These are phyloP conservation scores for Dendrolimus kikuchii DNA, from an alignment of 1,140 invertebrate genomes.

Conservation along the genomic window DNA sequence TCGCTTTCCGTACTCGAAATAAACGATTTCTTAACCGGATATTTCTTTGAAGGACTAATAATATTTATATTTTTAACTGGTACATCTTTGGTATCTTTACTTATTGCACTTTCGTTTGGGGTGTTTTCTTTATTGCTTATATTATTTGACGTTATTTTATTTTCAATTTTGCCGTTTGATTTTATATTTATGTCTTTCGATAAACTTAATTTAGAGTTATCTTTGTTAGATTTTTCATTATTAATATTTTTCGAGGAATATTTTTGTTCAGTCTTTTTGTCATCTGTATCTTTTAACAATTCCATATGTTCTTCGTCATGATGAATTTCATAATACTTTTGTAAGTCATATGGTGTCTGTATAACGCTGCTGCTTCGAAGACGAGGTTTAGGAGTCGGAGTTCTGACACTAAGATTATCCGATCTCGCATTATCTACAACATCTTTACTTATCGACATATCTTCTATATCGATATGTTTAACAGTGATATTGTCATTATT, in stretches of 20 bases:
- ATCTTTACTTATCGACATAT: constrained; percentile 35
- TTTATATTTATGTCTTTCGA: constrained; percentile 26
- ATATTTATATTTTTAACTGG: constrained; percentile 54
- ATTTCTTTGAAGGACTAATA: constrained; percentile 66
- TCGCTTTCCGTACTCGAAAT: constrained; percentile 52
- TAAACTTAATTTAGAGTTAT: constrained; percentile 34
- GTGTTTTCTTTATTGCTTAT: constrained; percentile 45
- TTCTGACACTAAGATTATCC: constrained; percentile 22
- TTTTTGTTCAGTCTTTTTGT: constrained; percentile 30
- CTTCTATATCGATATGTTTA: constrained; percentile 47
- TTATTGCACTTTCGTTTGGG: constrained; percentile 56
- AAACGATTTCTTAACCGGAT: constrained; percentile 55
- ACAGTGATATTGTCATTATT: constrained; percentile 64
- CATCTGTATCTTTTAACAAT: constrained; percentile 47
- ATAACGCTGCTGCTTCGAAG: constrained; percentile 65
- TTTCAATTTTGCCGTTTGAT: constrained; percentile 16
- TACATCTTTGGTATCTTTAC: constrained; percentile 60
- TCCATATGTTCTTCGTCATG: constrained; percentile 63
- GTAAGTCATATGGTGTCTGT: constrained; percentile 68
- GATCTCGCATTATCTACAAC: constrained; percentile 37
- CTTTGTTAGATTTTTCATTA: constrained; percentile 31
- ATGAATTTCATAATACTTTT: constrained; percentile 68
- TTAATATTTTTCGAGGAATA: constrained; percentile 48
- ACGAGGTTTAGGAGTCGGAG: constrained; percentile 52
- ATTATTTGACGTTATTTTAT: constrained; percentile 32